Evolutionary conservation across 2,888 invertebrate species (phyloP), one percentile per base, ranked within the genome.

Genomic region (Metopia argyrocephala): DNA sequence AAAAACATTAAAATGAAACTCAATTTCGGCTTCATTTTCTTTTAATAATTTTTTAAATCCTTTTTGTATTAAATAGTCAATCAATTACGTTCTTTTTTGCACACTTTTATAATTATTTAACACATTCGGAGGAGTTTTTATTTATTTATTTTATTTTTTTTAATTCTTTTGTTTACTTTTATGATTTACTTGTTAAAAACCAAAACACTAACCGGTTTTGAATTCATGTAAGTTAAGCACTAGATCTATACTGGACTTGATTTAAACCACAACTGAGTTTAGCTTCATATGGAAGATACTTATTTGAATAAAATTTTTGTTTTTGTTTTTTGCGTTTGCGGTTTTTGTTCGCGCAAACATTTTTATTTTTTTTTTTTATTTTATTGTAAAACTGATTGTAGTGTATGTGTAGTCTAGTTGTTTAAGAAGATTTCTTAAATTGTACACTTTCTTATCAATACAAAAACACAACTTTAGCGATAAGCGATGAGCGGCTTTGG

Each of bases 1-100:
- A 87, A 23, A 20, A 87, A 7, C 50, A 78, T 23, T 21, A 82
- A 76, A 54, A 83, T 83, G 56, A 85, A 71, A 64, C 57, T 69
- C 7, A 85, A 70, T 64, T 57, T 59, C 57, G 84, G 86, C 84
- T 84, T 69, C 89, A 88, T 88, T 54, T 15, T 54, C 18, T 28
- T 23, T 56, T n/a, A 6, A 56, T 18, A 5, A 50, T 18, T 23
- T 57, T 27, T 54, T 28, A 2, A n/a, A 50, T 73, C 1, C 6
- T 27, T 52, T 54, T 31, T n/a, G n/a, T n/a, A n/a, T n/a, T n/a
- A n/a, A n/a, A n/a, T n/a, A n/a, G n/a, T n/a, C 38, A 38, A 38
- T n/a, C 6, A 20, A 25, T 27, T 18, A 48, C 20, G 28, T n/a
- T 52, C 25, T 5, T 15, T 45, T 52, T 27, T 48, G 1, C 15